phyloP scores from a whole-genome alignment of 2,113 vertebrate genomes.

The Etheostoma spectabile region DNA sequence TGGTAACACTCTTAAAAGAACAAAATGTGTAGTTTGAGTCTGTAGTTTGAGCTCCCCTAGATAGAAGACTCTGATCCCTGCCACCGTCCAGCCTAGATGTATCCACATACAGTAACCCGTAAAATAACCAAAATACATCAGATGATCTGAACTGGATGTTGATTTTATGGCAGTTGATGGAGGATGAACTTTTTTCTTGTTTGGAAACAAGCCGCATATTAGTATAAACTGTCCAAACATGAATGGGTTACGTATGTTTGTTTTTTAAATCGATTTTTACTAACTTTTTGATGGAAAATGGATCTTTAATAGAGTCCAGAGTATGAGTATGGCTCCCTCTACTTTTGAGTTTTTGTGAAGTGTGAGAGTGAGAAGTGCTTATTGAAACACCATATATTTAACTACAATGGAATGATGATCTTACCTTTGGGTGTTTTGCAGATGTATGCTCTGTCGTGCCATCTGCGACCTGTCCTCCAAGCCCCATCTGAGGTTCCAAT shows the following conservation, averaged over 20 bases:
- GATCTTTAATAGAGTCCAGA: background rate
- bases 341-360: background rate
- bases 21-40: background rate
- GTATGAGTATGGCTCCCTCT: background rate
- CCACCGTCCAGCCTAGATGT: background rate
- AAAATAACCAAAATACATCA: background rate
- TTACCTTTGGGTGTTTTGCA: slow-evolving; percentile 94
- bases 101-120: background rate
- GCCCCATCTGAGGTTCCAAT: slow-evolving; percentile 80
- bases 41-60: background rate
- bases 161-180: background rate
- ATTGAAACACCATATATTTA: background rate
- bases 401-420: slow-evolving; percentile 20
- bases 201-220: background rate
- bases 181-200: background rate
- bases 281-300: too few relatives aligned
- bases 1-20: background rate
- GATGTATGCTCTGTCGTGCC: slow-evolving; percentile 85
- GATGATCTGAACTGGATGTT: background rate
- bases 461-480: slow-evolving; percentile 88
- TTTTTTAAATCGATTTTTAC: too few relatives aligned
- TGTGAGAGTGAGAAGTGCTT: background rate
- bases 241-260: too few relatives aligned
- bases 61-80: background rate
- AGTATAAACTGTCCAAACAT: background rate